phyloP scores from a whole-genome alignment of 2,888 invertebrate genomes.

The Tachina fera region DNA sequence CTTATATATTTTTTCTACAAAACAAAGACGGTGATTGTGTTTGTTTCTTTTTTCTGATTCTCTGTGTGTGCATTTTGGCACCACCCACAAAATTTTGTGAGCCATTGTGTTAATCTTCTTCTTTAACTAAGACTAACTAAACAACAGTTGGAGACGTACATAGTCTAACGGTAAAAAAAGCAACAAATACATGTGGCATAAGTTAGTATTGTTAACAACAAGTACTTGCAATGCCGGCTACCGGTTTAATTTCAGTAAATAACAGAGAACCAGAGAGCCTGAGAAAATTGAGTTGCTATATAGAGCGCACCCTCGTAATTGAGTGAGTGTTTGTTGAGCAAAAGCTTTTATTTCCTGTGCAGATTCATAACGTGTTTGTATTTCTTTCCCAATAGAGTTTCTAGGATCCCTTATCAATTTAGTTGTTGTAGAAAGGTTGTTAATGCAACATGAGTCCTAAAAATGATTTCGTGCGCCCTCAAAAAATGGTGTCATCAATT shows the following conservation, averaged over 20 bases:
- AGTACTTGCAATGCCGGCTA: slow-evolving; percentile 51
- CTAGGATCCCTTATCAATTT: not conserved
- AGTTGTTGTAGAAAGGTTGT: slow-evolving; percentile 15
- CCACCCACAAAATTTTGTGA: slow-evolving; percentile 67
- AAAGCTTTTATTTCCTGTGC: slow-evolving; percentile 63
- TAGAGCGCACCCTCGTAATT: slow-evolving; percentile 22
- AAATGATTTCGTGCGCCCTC: too few relatives aligned
- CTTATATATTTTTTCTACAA: slow-evolving; percentile 15
- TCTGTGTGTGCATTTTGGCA: slow-evolving; percentile 53
- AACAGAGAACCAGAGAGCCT: slow-evolving; percentile 10
- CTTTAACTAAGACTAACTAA: slow-evolving; percentile 43
- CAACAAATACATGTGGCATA: not conserved
- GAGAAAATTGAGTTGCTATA: slow-evolving; percentile 3
- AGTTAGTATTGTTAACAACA: slow-evolving; percentile 65
- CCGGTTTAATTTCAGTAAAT: slow-evolving; percentile 51
- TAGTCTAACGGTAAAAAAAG: slow-evolving; percentile 17
- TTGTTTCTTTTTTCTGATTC: slow-evolving; percentile 38
- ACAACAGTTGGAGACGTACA: slow-evolving; percentile 42
- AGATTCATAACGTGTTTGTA: slow-evolving; percentile 42
- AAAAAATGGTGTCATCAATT: too few relatives aligned
- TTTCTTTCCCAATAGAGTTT: not conserved
- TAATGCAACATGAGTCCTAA: too few relatives aligned
- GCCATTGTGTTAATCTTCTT: slow-evolving; percentile 23
- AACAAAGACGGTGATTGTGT: slow-evolving; percentile 48
- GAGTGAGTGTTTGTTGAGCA: slow-evolving; percentile 9